Conservation (phyloP, 2,888 invertebrate species). For the Dexiosoma caninum region DNA sequence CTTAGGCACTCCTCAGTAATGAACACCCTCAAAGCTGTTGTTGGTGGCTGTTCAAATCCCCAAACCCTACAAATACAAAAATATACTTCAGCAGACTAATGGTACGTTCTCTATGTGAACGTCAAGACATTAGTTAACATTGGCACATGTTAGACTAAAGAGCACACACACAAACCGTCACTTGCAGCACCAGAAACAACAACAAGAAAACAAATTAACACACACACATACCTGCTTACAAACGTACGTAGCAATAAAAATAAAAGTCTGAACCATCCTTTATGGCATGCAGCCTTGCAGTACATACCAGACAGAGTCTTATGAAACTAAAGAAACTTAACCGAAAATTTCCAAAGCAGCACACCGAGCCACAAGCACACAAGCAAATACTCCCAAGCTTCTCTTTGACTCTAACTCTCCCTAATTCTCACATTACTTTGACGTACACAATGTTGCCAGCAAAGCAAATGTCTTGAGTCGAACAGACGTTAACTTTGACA, state of each 20-base stretch:
- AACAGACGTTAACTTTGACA: slow-evolving; percentile 7
- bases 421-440: background rate
- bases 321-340: slow-evolving; percentile 51
- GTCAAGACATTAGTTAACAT: slow-evolving; percentile 54
- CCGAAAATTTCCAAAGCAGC: slow-evolving; percentile 26
- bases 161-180: background rate
- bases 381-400: background rate
- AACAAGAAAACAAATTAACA: background rate
- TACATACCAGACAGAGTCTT: slow-evolving; percentile 20
- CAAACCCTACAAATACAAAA: background rate
- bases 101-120: slow-evolving; percentile 22
- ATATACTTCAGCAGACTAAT: background rate
- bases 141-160: slow-evolving; percentile 54
- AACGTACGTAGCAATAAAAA: background rate
- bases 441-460: background rate
- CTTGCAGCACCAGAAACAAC: background rate
- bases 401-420: background rate
- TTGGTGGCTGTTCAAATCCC: too few species aligned
- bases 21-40: background rate
- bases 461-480: slow-evolving; percentile 33
- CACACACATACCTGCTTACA: too few species aligned
- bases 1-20: slow-evolving; percentile 47
- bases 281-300: background rate
- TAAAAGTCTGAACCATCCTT: slow-evolving; percentile 5
- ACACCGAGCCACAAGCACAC: background rate